Evolutionary conservation across 2,797 vertebrate species (phyloP), one percentile per base, ranked within the genome.

Genomic region (Brachyalestes nurse): DNA sequence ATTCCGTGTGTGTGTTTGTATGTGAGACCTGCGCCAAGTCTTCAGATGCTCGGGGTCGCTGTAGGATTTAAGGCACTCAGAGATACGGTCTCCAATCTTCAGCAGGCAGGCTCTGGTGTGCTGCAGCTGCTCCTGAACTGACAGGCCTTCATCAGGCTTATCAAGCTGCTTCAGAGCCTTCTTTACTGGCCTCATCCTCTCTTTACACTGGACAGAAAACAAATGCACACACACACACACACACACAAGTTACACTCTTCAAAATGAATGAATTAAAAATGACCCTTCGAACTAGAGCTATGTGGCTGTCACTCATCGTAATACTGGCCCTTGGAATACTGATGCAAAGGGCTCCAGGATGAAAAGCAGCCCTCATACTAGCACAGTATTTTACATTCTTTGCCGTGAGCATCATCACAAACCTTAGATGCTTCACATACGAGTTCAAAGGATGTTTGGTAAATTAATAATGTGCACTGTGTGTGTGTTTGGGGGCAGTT

Each of bases 121-220:
- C 89, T 98, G 97, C 78, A 99, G 95, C 92, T 99, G 98, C 53
- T 99, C 98, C 82, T 98, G 97, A 81, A 97, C 97, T 0, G 91
- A 95, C 77, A 99, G 93, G 21, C 97, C 97, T 85, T 98, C 97
- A 69, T 99, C 98, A 0, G 98, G 98, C 85, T 99, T 99, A 87
- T 99, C 98, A 61, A 99, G 92, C 89, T 99, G 97, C 81, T 99
- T 99, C 86, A 99, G 91, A n/a, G 98, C 97, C 93, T 99, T 99
- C 78, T 99, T 99, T 83, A 99, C 98, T 0, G 98, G 98, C 88
- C 98, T 93, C 97, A 99, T 99, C 78, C 96, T 95, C 90, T 99
- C 98, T 89, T 99, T 99, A 90, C 98, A 99, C 98, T 99, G 78
- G 1, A 88, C n/a, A 65, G 14, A 73, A 55, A 80, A 7, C 34